A percentile compares a stretch with the other conserved stretches of the same genome.
phyloP scores from a whole-genome alignment of 2,888 invertebrate genomes.

The Drosophila mayaguana region DNA sequence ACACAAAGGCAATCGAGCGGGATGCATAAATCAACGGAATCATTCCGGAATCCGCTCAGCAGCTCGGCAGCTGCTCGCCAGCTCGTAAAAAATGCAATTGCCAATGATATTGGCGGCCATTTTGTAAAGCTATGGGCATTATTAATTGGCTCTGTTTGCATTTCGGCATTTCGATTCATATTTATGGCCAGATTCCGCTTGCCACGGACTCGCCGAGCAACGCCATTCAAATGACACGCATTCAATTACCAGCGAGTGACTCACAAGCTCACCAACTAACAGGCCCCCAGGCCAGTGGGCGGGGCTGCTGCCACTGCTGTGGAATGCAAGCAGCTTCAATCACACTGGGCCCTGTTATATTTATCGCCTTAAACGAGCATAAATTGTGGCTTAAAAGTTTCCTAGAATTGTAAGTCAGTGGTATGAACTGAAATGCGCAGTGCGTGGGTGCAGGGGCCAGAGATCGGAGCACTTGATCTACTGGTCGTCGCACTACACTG shows the following conservation, averaged over 20 bases:
- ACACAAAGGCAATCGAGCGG: conserved; percentile 8
- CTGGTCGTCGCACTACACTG: conserved; percentile 31
- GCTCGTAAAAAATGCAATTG: conserved; percentile 70
- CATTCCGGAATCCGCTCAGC: conserved; percentile 36
- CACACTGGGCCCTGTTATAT: conserved; percentile 70
- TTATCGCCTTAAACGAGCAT: conserved; percentile 83
- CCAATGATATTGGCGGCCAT: conserved; percentile 64
- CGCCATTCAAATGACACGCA: conserved; percentile 72
- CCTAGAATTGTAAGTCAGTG: conserved; percentile 74
- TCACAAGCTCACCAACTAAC: conserved; percentile 52
- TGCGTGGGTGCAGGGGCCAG: conserved; percentile 32
- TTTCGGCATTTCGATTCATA: conserved; percentile 58
- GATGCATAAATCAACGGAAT: conserved; percentile 68
- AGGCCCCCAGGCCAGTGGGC: background rate
- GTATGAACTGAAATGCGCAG: conserved; percentile 23
- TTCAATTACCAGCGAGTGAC: conserved; percentile 72
- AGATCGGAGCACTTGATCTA: conserved; percentile 22
- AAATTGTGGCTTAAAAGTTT: conserved; percentile 82
- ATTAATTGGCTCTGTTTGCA: conserved; percentile 65
- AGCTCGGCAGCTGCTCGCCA: conserved; percentile 28
- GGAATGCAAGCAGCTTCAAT: conserved; percentile 80
- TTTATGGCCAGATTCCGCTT: conserved; percentile 39
- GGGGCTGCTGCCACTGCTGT: conserved; percentile 24
- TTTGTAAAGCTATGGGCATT: conserved; percentile 60
- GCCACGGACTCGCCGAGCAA: conserved; percentile 35